Evolutionary conservation across 2,113 vertebrate species (phyloP).

Genomic region (zebrafish (Danio rerio)): DNA sequence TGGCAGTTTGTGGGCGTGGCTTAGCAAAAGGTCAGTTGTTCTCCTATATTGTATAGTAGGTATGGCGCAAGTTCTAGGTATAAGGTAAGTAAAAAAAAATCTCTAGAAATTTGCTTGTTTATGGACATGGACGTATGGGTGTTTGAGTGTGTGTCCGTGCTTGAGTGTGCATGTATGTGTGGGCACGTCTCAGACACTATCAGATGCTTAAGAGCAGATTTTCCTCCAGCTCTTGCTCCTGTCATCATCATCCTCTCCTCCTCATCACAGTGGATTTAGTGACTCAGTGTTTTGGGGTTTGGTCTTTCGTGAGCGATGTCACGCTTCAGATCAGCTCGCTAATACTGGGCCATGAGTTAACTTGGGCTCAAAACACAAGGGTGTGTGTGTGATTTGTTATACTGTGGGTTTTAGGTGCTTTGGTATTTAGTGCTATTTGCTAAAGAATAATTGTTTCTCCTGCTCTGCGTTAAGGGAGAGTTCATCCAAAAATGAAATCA

Average conservation of each 20-base stretch:
- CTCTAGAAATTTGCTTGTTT: too few relatives aligned
- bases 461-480: background rate
- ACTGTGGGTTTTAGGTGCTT: background rate
- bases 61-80: too few relatives aligned
- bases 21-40: too few relatives aligned
- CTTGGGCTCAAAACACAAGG: background rate
- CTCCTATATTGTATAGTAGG: too few relatives aligned
- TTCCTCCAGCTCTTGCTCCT: slow-evolving; percentile 8
- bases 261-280: slow-evolving; percentile 33
- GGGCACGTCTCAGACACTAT: background rate
- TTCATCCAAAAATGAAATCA: background rate
- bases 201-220: background rate
- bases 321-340: slow-evolving; percentile 17
- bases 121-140: background rate
- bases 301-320: slow-evolving; percentile 9
- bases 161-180: background rate
- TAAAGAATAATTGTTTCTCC: background rate
- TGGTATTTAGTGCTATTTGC: background rate
- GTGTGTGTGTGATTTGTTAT: slow-evolving; percentile 10
- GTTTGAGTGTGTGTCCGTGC: background rate
- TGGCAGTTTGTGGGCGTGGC: too few relatives aligned
- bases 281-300: slow-evolving; percentile 40
- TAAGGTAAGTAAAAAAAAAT: too few relatives aligned
- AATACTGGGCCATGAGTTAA: background rate
- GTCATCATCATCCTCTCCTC: slow-evolving; percentile 10